A percentile compares a stretch with the other conserved stretches of the same genome.
Conservation (phyloP, 2,797 vertebrate genomes). For the Prunella strophiata region DNA sequence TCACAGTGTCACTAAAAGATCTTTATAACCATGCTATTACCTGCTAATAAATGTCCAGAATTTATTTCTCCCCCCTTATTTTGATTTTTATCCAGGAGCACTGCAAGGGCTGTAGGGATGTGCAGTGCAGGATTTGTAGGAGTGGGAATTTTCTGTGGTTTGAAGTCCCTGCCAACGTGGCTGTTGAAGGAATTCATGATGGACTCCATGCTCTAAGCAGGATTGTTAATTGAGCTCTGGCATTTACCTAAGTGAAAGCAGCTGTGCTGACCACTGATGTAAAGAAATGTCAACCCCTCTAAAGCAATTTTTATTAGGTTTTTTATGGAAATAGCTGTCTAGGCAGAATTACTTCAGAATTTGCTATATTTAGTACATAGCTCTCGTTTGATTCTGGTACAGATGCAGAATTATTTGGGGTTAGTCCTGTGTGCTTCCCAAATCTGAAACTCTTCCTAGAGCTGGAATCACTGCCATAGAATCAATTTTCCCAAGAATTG, state of each 20-base stretch:
- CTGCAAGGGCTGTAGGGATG: not conserved
- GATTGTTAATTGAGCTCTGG: constrained; percentile 32
- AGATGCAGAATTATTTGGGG: not conserved
- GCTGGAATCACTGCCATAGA: not conserved
- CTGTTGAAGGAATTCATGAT: constrained; percentile 10
- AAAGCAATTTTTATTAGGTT: not conserved
- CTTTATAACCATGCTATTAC: not conserved
- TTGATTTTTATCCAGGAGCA: not conserved
- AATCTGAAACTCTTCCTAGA: not conserved
- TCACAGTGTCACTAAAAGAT: fast-evolving
- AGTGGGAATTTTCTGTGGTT: not conserved
- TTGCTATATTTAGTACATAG: not conserved
- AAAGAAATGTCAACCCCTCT: constrained; percentile 8
- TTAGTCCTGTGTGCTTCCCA: not conserved
- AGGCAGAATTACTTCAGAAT: constrained; percentile 22
- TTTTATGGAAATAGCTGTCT: constrained; percentile 24
- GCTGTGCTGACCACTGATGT: constrained; percentile 33
- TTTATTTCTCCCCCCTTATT: not conserved
- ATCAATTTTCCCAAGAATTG: not conserved
- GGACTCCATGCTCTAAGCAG: not conserved
- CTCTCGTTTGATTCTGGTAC: not conserved
- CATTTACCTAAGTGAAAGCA: constrained; percentile 48
- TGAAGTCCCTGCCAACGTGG: constrained; percentile 31
- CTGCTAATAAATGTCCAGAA: not conserved
- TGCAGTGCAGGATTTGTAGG: not conserved